Evolutionary conservation across 2,888 invertebrate species (phyloP), one percentile per base, ranked within the genome.

Genomic region (Alcis repandata): DNA sequence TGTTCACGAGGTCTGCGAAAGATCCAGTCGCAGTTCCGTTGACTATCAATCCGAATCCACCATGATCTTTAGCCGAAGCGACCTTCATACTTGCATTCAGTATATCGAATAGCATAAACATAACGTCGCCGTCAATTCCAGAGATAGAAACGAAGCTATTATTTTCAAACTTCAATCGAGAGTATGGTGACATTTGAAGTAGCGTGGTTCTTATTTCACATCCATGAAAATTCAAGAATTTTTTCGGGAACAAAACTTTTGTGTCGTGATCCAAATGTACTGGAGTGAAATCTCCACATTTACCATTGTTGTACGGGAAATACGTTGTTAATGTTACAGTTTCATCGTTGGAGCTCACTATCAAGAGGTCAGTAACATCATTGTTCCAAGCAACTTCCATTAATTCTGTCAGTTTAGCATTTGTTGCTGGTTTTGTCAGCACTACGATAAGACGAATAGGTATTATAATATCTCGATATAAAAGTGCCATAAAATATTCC

Each of bases 201-300:
- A 79, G 51, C 7, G 77, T 74, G 0, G 77, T 66, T 72, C 70
- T 80, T 2, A 88, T 74, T 3, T 84, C 82, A 67, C 90, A 90
- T 38, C 79, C 74, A 43, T 86, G 67, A 59, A 88, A 88, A 68
- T 89, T 85, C 1, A 40, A 63, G 59, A 80, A 86, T 67, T 89
- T 90, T 40, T 71, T 79, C 2, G 81, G 79, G 73, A 86, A 88
- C 38, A 79, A 70, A 9, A 72, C 65, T 19, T 70, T 59, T 15
- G 22, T 52, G 7, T 75, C 63, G 15, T 43, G 8, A 4, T 74
- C 71, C 38, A 87, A 48, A 52, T 57, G 38, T 2, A 84, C 72
- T 1, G 87, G 82, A 8, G 75, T 73, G 20, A 71, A 72, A 59
- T 87, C 79, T 1, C 69, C 77, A 70, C 90, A 90, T 15, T 63